These are phyloP conservation scores for Patiria miniata DNA, from an alignment of 35 echinoderm and acorn worm species.

Conservation along the genomic window DNA sequence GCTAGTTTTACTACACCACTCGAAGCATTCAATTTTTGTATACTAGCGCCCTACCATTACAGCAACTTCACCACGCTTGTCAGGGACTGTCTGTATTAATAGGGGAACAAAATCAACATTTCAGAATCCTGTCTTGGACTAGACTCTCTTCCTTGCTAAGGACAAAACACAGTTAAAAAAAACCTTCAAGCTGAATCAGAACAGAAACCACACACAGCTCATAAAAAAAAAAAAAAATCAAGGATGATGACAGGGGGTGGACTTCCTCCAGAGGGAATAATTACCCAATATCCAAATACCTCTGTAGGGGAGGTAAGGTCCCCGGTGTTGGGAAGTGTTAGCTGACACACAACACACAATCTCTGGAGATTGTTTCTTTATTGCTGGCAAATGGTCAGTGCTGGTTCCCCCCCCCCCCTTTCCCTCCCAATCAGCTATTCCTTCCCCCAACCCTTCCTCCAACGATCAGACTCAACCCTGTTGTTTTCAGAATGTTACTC, in stretches of 20 bases:
- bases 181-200: neutral
- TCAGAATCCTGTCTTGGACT: neutral
- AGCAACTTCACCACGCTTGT: too few relatives aligned
- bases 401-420: neutral
- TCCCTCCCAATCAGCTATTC: neutral
- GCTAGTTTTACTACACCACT: too few relatives aligned
- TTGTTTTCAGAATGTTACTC: neutral
- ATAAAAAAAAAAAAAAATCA: slow-evolving; percentile 8
- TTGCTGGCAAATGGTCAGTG: neutral
- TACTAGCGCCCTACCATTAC: too few relatives aligned
- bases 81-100: too few relatives aligned
- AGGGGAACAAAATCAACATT: too few relatives aligned
- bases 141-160: neutral
- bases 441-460: neutral
- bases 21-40: too few relatives aligned
- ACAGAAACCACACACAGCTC: slow-evolving; percentile 21
- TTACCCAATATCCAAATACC: slow-evolving; percentile 4
- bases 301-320: neutral
- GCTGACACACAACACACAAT: neutral
- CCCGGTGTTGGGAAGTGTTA: neutral
- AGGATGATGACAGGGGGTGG: neutral
- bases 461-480: neutral
- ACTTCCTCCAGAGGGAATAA: slow-evolving; percentile 5
- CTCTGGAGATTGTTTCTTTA: neutral
- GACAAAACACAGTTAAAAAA: neutral